Conservation (phyloP, 2,113 vertebrate genomes). For the Callocephalon fimbriatum region DNA sequence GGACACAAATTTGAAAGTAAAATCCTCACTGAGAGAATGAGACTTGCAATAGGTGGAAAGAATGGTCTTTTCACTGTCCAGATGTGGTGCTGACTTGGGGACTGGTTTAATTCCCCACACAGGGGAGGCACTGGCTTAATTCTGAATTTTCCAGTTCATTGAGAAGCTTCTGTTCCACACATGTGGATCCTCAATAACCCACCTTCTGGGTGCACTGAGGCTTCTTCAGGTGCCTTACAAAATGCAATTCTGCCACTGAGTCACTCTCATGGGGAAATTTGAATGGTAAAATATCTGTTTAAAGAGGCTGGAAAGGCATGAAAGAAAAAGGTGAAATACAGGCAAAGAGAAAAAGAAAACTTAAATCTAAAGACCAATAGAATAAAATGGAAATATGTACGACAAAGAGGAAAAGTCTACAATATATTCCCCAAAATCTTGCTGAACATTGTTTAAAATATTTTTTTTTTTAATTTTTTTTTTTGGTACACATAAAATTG, state of each 20-base stretch:
- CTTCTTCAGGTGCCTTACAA: conserved; percentile 81
- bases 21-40: background rate
- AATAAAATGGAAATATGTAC: conserved; percentile 69
- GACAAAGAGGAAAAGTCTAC: conserved; percentile 72
- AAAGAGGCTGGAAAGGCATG: conserved; percentile 48
- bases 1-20: background rate
- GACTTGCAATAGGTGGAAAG: background rate
- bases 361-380: background rate
- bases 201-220: conserved; percentile 78
- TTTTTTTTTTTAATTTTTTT: background rate
- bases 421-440: background rate
- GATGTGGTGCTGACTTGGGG: background rate
- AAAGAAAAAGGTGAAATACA: conserved; percentile 58
- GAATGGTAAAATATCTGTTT: conserved; percentile 61
- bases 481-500: background rate
- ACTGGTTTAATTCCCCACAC: conserved; percentile 61
- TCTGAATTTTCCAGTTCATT: conserved; percentile 76
- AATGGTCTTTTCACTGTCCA: background rate
- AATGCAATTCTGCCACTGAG: background rate
- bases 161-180: conserved; percentile 81
- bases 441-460: background rate
- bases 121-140: conserved; percentile 68
- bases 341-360: conserved; percentile 51
- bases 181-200: conserved; percentile 74
- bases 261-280: conserved; percentile 68